A percentile compares a stretch with the other conserved stretches of the same genome.
Conservation (phyloP, 2,113 vertebrate genomes). For the Stegostoma tigrinum region DNA sequence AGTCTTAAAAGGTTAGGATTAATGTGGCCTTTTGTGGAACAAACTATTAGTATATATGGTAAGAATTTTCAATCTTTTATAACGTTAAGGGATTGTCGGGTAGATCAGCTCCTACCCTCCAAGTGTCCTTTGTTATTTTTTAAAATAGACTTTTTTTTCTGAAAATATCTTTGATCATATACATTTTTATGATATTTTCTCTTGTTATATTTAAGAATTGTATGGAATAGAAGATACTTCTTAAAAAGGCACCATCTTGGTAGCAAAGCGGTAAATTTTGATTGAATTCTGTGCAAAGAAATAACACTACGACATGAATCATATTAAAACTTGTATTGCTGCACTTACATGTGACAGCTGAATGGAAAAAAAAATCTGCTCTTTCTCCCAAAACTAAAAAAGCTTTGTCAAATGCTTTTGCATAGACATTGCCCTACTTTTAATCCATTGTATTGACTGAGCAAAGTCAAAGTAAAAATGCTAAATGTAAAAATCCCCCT, state of each 20-base stretch:
- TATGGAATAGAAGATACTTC: background rate
- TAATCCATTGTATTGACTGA: background rate
- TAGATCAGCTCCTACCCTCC: background rate
- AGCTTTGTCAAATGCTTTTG: background rate
- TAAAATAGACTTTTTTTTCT: background rate
- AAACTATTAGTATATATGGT: constrained; percentile 10
- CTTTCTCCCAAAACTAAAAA: background rate
- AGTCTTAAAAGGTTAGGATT: constrained; percentile 32
- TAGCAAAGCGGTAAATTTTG: background rate
- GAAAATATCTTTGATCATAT: background rate
- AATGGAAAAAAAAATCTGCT: background rate
- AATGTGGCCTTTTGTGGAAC: constrained; percentile 27
- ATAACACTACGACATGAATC: background rate
- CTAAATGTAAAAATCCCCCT: background rate
- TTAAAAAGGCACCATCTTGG: background rate
- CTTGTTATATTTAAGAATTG: background rate
- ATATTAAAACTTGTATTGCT: background rate
- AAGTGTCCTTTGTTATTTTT: constrained; percentile 28
- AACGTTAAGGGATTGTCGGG: background rate
- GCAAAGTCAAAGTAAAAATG: background rate
- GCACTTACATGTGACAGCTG: background rate
- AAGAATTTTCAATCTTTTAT: constrained; percentile 14
- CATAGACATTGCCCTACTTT: background rate
- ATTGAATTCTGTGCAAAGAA: background rate
- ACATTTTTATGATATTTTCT: background rate